Evolutionary conservation across 2,113 vertebrate species (phyloP), one percentile per base, ranked within the genome.

Genomic region (Sitta europaea): DNA sequence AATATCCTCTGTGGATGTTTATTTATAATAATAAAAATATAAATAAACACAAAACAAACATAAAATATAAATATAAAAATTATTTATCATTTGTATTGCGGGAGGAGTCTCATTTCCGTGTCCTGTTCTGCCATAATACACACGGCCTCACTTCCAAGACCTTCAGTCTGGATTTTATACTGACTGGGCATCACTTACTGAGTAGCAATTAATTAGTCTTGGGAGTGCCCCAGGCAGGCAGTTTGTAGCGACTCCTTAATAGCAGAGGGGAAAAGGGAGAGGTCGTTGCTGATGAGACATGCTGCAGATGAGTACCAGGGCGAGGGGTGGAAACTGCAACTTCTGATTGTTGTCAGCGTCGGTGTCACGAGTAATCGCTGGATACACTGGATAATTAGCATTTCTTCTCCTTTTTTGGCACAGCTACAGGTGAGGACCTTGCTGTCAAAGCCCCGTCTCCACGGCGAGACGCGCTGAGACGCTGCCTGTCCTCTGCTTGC

Each of bases 391-490:
- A n/a, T 57, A 72, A 79, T 68, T 42, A 67, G 57, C 17, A 14
- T 45, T 43, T 43, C 57, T 22, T 12, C 11, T 12, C 8, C 33
- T 51, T 20, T 22, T 14, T 31, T 57, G 57, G 22, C 27, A 45
- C 4, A 58, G 40, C 33, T 54, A 3, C 42, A 74, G n/a, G 29
- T 0, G 0, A 45, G 68, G 38, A 47, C 20, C 21, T 74, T 38
- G 57, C 62, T 76, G 82, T 19, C 50, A 16, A 28, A 23, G 20
- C 12, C 40, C 0, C 0, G 0, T 50, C 58, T 54, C 42, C 1
- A 0, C 21, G 10, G 1, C 0, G 0, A 72, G 47, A 38, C 0
- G 0, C 0, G 1, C 74, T 19, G 79, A 58, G 74, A 59, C 0
- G 1, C 16, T 12, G 20, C 10, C 45, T 62, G 50, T 72, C 31